These are phyloP conservation scores for Tenrec ecaudatus DNA, from an alignment of 2,113 vertebrate genomes.

Conservation along the genomic window DNA sequence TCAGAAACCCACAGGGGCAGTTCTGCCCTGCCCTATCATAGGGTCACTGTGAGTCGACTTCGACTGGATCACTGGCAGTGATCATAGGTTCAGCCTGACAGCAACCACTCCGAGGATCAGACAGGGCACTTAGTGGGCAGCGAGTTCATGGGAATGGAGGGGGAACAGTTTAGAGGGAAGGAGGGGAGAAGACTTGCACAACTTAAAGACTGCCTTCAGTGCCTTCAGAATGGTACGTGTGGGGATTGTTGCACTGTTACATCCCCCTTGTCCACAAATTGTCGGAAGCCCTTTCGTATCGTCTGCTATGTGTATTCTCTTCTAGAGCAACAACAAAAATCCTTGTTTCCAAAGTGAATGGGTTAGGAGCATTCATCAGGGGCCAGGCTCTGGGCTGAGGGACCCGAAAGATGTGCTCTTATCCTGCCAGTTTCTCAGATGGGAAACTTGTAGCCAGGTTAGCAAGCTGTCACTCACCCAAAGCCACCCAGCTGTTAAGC, in stretches of 20 bases:
- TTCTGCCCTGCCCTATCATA: too few relatives aligned
- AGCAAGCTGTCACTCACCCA: background rate
- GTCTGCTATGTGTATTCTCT: background rate
- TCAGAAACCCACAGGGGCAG: too few relatives aligned
- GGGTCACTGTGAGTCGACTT: too few relatives aligned
- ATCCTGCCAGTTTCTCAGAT: background rate
- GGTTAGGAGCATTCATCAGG: conserved; percentile 15
- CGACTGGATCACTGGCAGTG: too few relatives aligned
- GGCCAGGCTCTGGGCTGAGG: background rate
- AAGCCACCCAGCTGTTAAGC: background rate
- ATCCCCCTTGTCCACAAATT: too few relatives aligned
- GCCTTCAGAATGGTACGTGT: background rate
- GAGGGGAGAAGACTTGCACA: background rate
- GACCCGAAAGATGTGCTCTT: background rate
- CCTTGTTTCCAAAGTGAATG: background rate
- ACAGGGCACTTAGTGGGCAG: background rate
- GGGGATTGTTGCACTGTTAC: background rate
- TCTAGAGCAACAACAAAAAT: background rate
- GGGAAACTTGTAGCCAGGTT: background rate
- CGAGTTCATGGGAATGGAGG: background rate
- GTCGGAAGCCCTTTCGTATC: too few relatives aligned
- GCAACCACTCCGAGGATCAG: background rate
- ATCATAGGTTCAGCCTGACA: background rate
- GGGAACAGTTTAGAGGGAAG: background rate
- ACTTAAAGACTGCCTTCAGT: background rate